Evolutionary conservation across 1,140 invertebrate genomes (phyloP), one percentile per base, ranked within the genome.

Genomic region (Drosophila truncata): DNA sequence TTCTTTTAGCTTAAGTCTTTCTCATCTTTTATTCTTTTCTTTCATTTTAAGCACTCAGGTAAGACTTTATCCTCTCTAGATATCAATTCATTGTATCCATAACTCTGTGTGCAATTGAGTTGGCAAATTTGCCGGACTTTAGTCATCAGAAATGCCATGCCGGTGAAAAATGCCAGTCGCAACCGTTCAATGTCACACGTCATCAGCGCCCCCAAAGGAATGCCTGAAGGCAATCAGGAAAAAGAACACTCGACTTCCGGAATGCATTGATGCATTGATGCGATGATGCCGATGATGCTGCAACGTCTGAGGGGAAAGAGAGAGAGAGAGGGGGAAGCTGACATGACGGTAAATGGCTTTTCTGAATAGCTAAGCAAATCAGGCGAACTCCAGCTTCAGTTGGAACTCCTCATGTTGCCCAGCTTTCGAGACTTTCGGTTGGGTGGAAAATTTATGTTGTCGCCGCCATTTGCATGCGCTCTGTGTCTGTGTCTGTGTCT

Each of bases 141-240:
- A 35, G 76, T 84, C 44, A 62, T 39, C 33, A 50, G 33, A n/a
- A 31, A 44, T 31, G n/a, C 31, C 35, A 44, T 37, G 14, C 41
- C 35, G 41, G 27, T 31, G 52, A 59, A 39, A 41, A 58, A 63
- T 90, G 61, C 46, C 71, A 73, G 67, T 70, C 63, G 31, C 31
- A 37, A 69, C 74, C 81, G 84, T 91, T 90, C 85, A 90, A 85
- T 90, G 85, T 91, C 85, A 90, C 85, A 88, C 86, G 85, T 88
- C 85, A 85, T 90, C 82, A 50, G 69, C 29, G 52, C 16, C 29
- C 29, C 69, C 67, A 72, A 60, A 72, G 54, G 67, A 60, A 72
- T 72, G 54, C 70, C 66, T 52, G 13, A 33, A 35, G 69, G 69
- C 70, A 73, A 73, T 73, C 70, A 73, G 55, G 70, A 54, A 72